Evolutionary conservation across 1,140 invertebrate species (phyloP).

Genomic region (Drosophila pruinosa): DNA sequence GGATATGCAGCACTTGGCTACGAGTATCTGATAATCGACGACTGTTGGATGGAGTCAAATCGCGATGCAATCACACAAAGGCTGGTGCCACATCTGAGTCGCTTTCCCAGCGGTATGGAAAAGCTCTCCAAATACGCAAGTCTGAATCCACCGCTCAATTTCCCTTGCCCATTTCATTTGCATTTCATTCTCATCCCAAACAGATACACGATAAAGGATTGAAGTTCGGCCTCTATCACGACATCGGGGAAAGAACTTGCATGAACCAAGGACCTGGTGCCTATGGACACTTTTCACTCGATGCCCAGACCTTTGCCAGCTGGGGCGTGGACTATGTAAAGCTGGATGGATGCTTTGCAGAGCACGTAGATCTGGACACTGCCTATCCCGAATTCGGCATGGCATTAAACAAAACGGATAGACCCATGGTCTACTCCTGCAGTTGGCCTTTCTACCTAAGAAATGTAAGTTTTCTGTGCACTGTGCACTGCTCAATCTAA

Average conservation of each 20-base stretch:
- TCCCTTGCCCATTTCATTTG: background rate
- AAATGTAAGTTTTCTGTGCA: slow-evolving; percentile 85
- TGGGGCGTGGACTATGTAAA: slow-evolving; percentile 99
- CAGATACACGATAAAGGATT: slow-evolving; percentile 96
- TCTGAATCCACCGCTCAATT: slow-evolving; percentile 15
- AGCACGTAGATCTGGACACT: slow-evolving; percentile 22
- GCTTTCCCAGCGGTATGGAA: slow-evolving; percentile 96
- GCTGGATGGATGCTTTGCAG: slow-evolving; percentile 95
- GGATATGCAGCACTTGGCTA: slow-evolving; percentile 95
- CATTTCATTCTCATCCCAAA: background rate
- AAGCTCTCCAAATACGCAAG: slow-evolving; percentile 95
- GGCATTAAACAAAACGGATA: slow-evolving; percentile 48
- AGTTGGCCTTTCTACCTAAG: slow-evolving; percentile 98
- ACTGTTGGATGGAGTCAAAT: slow-evolving; percentile 95
- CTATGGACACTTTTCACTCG: slow-evolving; percentile 90
- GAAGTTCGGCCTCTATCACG: slow-evolving; percentile 98
- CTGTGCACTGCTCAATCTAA: background rate
- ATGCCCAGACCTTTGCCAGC: slow-evolving; percentile 96
- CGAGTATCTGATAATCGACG: slow-evolving; percentile 96
- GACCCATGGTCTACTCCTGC: slow-evolving; percentile 96
- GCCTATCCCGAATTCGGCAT: slow-evolving; percentile 56
- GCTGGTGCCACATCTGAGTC: slow-evolving; percentile 90
- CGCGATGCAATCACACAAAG: slow-evolving; percentile 87
- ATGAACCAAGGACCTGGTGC: slow-evolving; percentile 97
- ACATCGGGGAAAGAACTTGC: slow-evolving; percentile 97